Base-by-base conservation (phyloP, 2,888 invertebrate genomes). In the Troides helena region DNA sequence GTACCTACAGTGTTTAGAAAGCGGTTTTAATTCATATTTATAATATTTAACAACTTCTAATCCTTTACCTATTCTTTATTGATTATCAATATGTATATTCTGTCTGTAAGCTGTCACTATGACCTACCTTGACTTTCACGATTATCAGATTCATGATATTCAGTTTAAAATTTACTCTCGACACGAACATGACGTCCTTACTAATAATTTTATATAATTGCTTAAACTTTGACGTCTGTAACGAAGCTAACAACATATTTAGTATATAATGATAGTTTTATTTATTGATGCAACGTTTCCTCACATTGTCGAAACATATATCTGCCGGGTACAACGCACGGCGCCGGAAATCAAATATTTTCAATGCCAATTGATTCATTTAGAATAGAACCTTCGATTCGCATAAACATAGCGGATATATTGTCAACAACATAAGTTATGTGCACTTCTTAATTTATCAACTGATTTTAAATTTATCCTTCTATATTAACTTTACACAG, bases 331-430 rank as follows among this genome's bases (percentile, higher is more conserved):
- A 43, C 23, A 67, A 56, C 43, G 21, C 50, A 60, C 60, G 67
- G 50, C 58, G 53, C 53, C 70, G 70, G 70, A 70, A 70, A 67
- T 70, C 63, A 67, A 70, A 70, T 60, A 67, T 70, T 70, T 67
- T 70, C 70, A 70, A 70, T 70, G 70, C 60, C 70, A 70, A 56
- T 58, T 39, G 36, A 60, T 67, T 67, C 53, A 67, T 50, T 62
- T 60, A 67, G 61, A 61, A 65, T 68, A 61, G 59, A 60, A 67
- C 70, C 70, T 67, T 70, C 70, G 64, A 67, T 67, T 57, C 43
- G 23, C 30, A 30, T 60, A 59, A 67, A 70, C 58, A 46, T 50
- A 18, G 30, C 25, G 1, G 57, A 62, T 61, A 30, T 14, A 43
- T 53, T 50, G 53, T 63, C 50, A 17, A 18, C 50, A 17, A 50